Evolutionary conservation across 2,113 vertebrate genomes (phyloP), one percentile per base, ranked within the genome.

Genomic region (Nycticryphes semicollaris): DNA sequence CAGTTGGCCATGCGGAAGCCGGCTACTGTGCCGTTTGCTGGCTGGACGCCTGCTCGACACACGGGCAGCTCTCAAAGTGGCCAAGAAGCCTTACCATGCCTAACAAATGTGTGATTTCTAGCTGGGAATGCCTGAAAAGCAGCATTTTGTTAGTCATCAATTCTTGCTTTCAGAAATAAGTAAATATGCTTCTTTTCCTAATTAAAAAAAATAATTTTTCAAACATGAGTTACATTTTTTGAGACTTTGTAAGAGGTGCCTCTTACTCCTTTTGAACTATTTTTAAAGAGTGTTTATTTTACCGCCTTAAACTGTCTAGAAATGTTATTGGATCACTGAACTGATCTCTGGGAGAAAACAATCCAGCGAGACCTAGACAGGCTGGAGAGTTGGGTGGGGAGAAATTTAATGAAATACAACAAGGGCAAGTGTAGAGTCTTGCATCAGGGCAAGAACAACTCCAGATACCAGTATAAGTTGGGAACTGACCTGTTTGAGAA

Each of bases 221-320:
- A 41, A 57, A 43, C 4, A 3, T 1, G 1, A 41, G 45, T 72
- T 48, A 21, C 0, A 0, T 43, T 54, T 91, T 81, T 53, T 35
- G 30, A 67, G 37, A 30, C 11, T 43, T 57, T 33, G 1, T 37
- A 16, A 39, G 56, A n/a, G n/a, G 11, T 78, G 28, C 72, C 27
- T 74, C 23, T 68, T 13, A 7, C 60, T 90, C 53, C 16, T 57
- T 60, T 72, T 53, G 35, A 73, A 47, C 4, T 23, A 16, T 7
- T 39, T 83, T 90, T 70, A 8, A 21, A 6, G 23, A 9, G 4
- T 74, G 43, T 77, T 92, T 70, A 25, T 67, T 8, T 6, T n/a
- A n/a, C 6, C 39, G 56, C 43, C 20, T 68, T 57, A n/a, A 68
- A n/a, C 25, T 21, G 39, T 63, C 22, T 20, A 43, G 53, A 64